Base-by-base conservation (phyloP, 2,113 vertebrate species). In the Sciurus niger region DNA sequence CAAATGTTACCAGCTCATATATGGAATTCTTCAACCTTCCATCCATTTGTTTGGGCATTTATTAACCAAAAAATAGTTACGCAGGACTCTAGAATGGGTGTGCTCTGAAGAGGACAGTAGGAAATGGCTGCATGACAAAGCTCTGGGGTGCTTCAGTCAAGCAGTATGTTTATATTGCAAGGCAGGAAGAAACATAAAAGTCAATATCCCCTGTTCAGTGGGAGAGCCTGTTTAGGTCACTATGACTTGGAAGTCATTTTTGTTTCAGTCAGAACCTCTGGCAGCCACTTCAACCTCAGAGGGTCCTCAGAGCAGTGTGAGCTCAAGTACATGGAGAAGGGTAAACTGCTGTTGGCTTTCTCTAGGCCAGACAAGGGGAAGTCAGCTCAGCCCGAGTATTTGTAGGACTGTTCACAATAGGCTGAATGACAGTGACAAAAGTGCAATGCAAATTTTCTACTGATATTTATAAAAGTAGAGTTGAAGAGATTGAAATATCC, bases 281-380 rank as follows among this genome's bases (percentile, higher is more conserved):
- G 76, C 90, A 95, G 95, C 92, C 92, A 92, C 92, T 96, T 96
- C 84, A 84, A 68, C 92, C 77, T 93, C 91, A 95, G 95, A 95
- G 40, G 4, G 37, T 79, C 93, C 60, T 90, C 40, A 12, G n/a
- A 93, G 90, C 58, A 77, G 76, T 95, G 28, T 92, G 93, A 74
- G 78, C 55, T 95, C 76, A 78, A 92, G 92, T 70, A 30, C 53
- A 30, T 76, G 89, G 40, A 37, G 67, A 77, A 88, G 40, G 76
- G 40, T 40, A 92, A 97, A 82, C 88, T 92, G 11, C 14, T 96
- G 43, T 25, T 90, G 84, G 65, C 20, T 1, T 89, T 91, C 86
- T 80, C 43, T 67, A 67, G n/a, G 83, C 48, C 68, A 86, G 74
- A 83, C 37, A 28, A 2, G 14, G 37, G 17, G 22, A 91, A 87